Conservation (phyloP, 1,140 invertebrate species). For the Cepaea nemoralis region DNA sequence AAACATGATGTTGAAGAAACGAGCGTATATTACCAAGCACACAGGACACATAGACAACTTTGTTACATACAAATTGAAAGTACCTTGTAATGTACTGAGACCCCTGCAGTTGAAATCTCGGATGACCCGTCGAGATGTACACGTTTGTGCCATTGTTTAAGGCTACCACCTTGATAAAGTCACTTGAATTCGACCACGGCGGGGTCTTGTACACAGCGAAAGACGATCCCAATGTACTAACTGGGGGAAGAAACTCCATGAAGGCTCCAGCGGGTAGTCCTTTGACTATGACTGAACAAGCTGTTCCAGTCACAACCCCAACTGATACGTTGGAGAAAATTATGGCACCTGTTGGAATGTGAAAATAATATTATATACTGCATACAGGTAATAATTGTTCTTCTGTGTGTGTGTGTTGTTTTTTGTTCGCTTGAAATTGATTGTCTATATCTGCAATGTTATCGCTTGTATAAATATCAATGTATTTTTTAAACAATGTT, state of each 20-base stretch:
- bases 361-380: too few species aligned
- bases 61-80: too few species aligned
- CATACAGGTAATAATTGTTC: too few species aligned
- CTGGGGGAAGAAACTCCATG: not conserved
- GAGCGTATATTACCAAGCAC: too few species aligned
- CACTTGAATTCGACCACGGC: not conserved
- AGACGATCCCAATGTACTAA: not conserved
- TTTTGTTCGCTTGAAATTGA: too few species aligned
- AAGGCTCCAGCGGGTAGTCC: not conserved
- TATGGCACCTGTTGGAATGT: not conserved
- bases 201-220: not conserved
- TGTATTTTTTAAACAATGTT: too few species aligned
- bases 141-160: not conserved
- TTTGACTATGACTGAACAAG: not conserved
- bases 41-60: too few species aligned
- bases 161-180: not conserved
- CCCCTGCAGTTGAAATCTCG: not conserved
- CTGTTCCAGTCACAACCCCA: not conserved
- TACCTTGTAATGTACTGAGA: not conserved
- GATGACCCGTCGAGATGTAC: not conserved
- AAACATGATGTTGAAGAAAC: too few species aligned
- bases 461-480: too few species aligned
- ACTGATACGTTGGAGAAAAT: not conserved
- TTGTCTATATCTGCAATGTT: too few species aligned
- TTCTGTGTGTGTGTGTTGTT: too few species aligned